Evolutionary conservation across 2,888 invertebrate genomes (phyloP).

Genomic region (Cantharis rufa): DNA sequence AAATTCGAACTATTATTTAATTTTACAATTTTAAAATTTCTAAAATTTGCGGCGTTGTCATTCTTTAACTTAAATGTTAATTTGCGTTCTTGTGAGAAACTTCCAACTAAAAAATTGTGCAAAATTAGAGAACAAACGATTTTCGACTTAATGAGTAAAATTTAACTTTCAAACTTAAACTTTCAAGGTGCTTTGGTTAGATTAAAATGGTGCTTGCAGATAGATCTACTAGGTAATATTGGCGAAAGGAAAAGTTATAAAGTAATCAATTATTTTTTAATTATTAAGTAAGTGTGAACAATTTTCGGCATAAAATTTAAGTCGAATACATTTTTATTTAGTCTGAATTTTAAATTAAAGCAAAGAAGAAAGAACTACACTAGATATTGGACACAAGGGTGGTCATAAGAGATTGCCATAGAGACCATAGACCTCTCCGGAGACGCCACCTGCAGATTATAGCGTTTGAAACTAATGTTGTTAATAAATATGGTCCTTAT

Average conservation of each 20-base stretch:
- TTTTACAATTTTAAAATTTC: neutral
- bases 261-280: neutral
- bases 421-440: no score
- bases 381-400: no score
- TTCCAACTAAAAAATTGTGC: neutral
- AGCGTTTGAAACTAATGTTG: no score
- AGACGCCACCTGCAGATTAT: no score
- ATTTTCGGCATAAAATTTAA: no score
- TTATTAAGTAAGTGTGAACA: neutral
- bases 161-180: neutral
- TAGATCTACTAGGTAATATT: neutral
- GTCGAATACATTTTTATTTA: no score
- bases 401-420: no score
- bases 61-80: neutral
- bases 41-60: neutral
- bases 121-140: neutral
- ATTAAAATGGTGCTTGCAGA: neutral
- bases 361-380: no score
- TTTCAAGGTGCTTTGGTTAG: neutral
- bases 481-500: no score
- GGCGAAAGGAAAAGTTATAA: neutral
- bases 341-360: no score
- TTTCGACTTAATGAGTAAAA: neutral
- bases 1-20: no score
- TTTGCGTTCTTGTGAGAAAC: neutral